Percentiles rank a stretch among this genome's conserved stretches.
Conservation (phyloP, 2,113 vertebrate species). For the Fulica atra region DNA sequence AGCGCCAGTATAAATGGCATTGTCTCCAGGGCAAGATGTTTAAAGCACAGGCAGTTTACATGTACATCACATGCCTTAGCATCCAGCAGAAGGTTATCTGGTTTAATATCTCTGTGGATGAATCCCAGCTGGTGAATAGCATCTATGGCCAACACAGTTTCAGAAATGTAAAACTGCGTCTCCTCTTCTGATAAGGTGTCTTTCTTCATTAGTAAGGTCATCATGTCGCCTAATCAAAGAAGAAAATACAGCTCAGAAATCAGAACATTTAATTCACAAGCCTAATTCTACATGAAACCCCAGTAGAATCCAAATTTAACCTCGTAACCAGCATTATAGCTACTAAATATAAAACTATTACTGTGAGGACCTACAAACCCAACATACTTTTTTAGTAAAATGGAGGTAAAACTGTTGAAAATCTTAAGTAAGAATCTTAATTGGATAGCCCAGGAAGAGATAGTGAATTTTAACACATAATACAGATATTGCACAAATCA, state of each 20-base stretch:
- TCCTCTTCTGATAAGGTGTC: slow-evolving; percentile 97
- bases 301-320: background rate
- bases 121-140: slow-evolving; percentile 98
- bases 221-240: slow-evolving; percentile 90
- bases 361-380: slow-evolving; percentile 12
- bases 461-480: background rate
- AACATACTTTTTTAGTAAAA: background rate
- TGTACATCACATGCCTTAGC: slow-evolving; percentile 82
- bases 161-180: slow-evolving; percentile 98
- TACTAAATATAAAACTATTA: background rate
- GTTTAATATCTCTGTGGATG: slow-evolving; percentile 98
- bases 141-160: slow-evolving; percentile 96
- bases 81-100: slow-evolving; percentile 95
- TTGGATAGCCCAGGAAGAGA: background rate
- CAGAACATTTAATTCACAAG: background rate
- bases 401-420: background rate
- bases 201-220: slow-evolving; percentile 99
- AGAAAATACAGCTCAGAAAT: background rate
- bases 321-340: background rate
- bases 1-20: background rate
- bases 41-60: background rate
- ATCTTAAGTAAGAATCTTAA: background rate
- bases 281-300: background rate
- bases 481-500: background rate
- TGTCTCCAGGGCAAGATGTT: background rate